Evolutionary conservation across 2,888 invertebrate genomes (phyloP).

Genomic region (Drosophila setosimentum): DNA sequence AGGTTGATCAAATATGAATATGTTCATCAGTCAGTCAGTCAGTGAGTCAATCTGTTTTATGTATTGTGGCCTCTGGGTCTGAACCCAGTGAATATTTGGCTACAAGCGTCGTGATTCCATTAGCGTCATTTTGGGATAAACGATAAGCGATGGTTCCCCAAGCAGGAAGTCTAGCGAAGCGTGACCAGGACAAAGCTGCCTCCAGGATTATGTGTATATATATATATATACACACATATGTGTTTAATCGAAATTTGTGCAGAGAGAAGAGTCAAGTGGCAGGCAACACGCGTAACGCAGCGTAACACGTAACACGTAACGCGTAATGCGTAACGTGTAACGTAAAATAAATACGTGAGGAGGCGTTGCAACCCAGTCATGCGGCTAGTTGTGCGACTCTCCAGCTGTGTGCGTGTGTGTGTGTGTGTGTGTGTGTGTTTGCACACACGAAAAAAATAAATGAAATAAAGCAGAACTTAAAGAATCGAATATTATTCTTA

Average conservation of each 20-base stretch:
- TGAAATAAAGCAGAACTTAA: neutral
- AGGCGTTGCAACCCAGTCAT: conserved; percentile 10
- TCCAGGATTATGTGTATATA: neutral
- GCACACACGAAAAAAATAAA: neutral
- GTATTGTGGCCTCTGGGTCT: neutral
- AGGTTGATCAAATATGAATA: conserved; percentile 3
- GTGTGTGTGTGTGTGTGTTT: conserved; percentile 19
- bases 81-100: conserved; percentile 31
- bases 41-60: neutral
- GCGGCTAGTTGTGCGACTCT: conserved; percentile 2
- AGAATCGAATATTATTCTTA: neutral
- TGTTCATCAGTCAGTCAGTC: neutral
- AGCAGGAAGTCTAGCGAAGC: conserved; percentile 25
- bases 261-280: conserved; percentile 40
- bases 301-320: conserved; percentile 24
- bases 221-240: neutral
- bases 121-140: conserved; percentile 42
- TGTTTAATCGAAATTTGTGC: conserved; percentile 28
- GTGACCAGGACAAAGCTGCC: conserved; percentile 41
- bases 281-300: conserved; percentile 43
- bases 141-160: conserved; percentile 15
- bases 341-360: conserved; percentile 31
- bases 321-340: conserved; percentile 16
- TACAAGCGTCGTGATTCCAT: conserved; percentile 49
- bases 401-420: neutral